These are phyloP conservation scores for Sphaeridia pumilis DNA, from an alignment of 2,888 invertebrate genomes.

Conservation along the genomic window DNA sequence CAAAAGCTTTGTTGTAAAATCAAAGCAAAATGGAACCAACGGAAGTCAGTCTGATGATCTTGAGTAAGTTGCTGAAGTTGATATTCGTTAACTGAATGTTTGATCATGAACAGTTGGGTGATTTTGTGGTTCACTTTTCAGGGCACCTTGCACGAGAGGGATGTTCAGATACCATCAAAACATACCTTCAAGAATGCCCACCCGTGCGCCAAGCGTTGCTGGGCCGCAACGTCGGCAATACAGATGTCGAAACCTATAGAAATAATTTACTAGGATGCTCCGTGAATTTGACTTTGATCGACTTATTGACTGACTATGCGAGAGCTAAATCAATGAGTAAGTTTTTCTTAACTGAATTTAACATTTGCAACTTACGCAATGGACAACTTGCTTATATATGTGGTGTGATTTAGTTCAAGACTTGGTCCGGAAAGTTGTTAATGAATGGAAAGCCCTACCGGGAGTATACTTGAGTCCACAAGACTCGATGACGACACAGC, in stretches of 20 bases:
- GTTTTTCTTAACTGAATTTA: background rate
- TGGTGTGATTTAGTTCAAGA: slow-evolving; percentile 12
- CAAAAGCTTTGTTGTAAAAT: background rate
- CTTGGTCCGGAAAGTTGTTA: slow-evolving; percentile 10
- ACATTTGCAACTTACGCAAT: too few relatives aligned
- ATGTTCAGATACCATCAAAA: slow-evolving; percentile 14
- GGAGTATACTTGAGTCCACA: slow-evolving; percentile 10
- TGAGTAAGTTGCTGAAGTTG: slow-evolving; percentile 12
- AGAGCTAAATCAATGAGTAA: slow-evolving; percentile 16
- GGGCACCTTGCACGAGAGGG: slow-evolving; percentile 17
- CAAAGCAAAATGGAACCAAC: slow-evolving; percentile 9
- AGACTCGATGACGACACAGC: slow-evolving; percentile 17
- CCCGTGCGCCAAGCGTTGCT: background rate
- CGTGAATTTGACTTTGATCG: slow-evolving; percentile 9
- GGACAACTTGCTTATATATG: too few relatives aligned
- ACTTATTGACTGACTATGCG: slow-evolving; percentile 13
- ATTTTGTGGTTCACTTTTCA: background rate
- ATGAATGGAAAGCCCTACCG: slow-evolving; percentile 13
- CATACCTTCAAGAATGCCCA: slow-evolving; percentile 12
- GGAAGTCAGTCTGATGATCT: slow-evolving; percentile 13
- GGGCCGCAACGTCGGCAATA: background rate
- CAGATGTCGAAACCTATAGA: slow-evolving; percentile 5
- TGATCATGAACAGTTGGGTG: background rate
- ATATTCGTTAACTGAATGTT: background rate
- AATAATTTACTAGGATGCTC: slow-evolving; percentile 11